Conservation (phyloP, 2,113 vertebrate genomes). For the Psilopogon haemacephalus region DNA sequence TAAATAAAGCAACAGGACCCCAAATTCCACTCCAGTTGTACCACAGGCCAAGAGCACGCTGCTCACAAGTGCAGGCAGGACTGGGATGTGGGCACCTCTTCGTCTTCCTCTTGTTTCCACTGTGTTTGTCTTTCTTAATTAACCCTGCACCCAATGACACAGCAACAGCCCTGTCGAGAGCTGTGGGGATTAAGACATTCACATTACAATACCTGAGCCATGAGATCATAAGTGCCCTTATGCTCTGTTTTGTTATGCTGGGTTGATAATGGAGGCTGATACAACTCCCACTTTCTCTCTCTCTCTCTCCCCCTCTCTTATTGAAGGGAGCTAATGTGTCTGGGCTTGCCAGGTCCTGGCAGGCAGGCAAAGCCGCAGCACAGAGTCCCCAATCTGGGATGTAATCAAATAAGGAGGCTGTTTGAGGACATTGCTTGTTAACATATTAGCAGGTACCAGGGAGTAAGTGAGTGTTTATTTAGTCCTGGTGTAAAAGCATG, state of each 20-base stretch:
- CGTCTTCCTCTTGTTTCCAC: constrained; percentile 6
- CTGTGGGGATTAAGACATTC: constrained; percentile 47
- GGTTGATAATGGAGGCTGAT: constrained; percentile 54
- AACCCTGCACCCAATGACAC: constrained; percentile 34
- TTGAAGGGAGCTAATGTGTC: constrained; percentile 49
- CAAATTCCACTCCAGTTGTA: too few species aligned
- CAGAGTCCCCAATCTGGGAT: constrained; percentile 49
- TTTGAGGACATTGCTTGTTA: constrained; percentile 73
- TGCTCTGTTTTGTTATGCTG: constrained; percentile 28
- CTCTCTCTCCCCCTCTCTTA: too few species aligned
- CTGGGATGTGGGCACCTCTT: neutral
- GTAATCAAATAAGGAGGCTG: constrained; percentile 68
- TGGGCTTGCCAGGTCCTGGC: constrained; percentile 45
- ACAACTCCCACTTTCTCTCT: constrained; percentile 56
- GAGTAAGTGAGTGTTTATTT: constrained; percentile 72
- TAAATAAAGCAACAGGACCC: too few species aligned
- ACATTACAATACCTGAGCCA: neutral
- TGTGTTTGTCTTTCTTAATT: constrained; percentile 53
- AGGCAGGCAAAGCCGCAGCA: neutral
- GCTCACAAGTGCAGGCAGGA: neutral
- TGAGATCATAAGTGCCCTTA: constrained; percentile 61
- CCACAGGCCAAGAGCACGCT: neutral
- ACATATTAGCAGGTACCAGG: constrained; percentile 72
- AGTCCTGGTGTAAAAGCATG: constrained; percentile 70
- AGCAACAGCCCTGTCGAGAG: constrained; percentile 21